phyloP scores from a whole-genome alignment of 2,888 invertebrate species.

The Unio delphinus region DNA sequence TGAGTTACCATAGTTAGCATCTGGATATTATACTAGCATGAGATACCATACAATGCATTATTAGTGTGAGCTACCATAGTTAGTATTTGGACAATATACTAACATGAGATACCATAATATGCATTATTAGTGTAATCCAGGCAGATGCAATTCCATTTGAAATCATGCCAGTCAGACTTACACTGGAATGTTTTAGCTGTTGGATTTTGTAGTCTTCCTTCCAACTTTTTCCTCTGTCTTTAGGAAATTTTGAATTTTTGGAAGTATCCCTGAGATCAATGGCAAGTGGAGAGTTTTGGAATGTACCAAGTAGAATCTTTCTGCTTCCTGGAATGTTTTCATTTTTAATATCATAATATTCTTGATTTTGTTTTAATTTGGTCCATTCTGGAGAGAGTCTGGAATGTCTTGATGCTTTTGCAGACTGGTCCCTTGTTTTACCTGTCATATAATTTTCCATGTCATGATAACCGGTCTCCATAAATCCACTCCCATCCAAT shows the following conservation, averaged over 20 bases:
- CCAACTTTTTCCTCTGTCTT: slow-evolving; percentile 22
- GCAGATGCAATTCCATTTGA: background rate
- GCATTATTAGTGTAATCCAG: too few relatives aligned
- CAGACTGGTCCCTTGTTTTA: too few relatives aligned
- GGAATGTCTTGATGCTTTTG: background rate
- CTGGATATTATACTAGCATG: too few relatives aligned
- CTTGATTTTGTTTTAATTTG: slow-evolving; percentile 1
- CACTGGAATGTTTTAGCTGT: slow-evolving; percentile 27
- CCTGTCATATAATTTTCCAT: background rate
- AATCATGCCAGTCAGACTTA: slow-evolving; percentile 19
- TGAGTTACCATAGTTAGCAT: too few relatives aligned
- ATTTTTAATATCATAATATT: slow-evolving; percentile 3
- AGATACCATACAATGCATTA: too few relatives aligned
- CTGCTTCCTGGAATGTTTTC: slow-evolving; percentile 7
- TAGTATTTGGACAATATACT: too few relatives aligned
- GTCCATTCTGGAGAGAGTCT: slow-evolving; percentile 1
- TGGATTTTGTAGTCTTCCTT: background rate
- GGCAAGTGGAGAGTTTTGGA: slow-evolving; percentile 20
- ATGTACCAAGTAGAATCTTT: slow-evolving; percentile 16
- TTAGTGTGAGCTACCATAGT: too few relatives aligned
- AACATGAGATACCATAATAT: too few relatives aligned
- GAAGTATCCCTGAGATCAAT: slow-evolving; percentile 13
- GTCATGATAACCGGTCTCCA: background rate
- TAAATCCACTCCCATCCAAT: slow-evolving; percentile 13
- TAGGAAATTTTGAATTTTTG: slow-evolving; percentile 18